Percentiles rank a stretch among this genome's conserved stretches.
Conservation (phyloP, 1,140 invertebrate genomes). For the Tetramorium parvispinum region DNA sequence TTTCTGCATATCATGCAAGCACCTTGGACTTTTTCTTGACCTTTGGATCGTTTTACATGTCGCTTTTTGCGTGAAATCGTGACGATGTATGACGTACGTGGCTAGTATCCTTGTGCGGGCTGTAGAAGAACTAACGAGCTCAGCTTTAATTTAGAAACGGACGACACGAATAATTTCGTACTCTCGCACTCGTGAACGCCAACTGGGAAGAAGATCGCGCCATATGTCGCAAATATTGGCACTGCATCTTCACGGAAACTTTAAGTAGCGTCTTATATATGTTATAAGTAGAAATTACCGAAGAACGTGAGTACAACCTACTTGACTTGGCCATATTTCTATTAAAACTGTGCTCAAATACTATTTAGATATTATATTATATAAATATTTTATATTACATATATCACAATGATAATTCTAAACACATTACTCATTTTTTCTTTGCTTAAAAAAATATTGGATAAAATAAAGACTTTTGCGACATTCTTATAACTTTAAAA, state of each 20-base stretch:
- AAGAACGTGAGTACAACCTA: background rate
- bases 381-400: background rate
- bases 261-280: background rate
- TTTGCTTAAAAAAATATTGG: background rate
- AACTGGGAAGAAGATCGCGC: slow-evolving; percentile 22
- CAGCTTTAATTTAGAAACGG: slow-evolving; percentile 37
- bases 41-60: slow-evolving; percentile 42
- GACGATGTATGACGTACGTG: slow-evolving; percentile 25
- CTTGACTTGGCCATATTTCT: background rate
- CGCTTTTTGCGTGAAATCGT: slow-evolving; percentile 42
- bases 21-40: slow-evolving; percentile 47
- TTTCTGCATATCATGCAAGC: background rate
- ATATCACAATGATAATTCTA: background rate
- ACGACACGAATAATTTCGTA: slow-evolving; percentile 49
- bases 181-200: background rate
- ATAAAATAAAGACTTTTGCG: background rate
- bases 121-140: background rate
- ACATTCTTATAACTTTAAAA: background rate
- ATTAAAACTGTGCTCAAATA: background rate
- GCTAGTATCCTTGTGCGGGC: background rate
- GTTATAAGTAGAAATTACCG: slow-evolving; percentile 10
- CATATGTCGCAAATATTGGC: slow-evolving; percentile 43
- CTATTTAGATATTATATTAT: background rate
- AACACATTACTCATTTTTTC: too few relatives aligned
- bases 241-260: background rate